Base-by-base conservation (phyloP, 2,888 invertebrate species). In the Aproaerema taeniolella region DNA sequence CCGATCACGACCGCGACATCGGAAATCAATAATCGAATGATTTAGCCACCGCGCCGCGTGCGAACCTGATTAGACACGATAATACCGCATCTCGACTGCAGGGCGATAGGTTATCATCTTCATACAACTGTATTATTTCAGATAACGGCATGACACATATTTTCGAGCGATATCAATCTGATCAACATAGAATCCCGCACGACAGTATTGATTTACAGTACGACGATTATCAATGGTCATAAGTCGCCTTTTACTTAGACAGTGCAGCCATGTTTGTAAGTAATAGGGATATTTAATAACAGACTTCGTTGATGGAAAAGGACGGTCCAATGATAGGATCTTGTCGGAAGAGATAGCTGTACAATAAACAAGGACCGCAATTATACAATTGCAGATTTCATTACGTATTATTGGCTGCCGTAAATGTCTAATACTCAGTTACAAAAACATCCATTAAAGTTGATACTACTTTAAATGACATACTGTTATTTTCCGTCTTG, bases 11-110 rank as follows among this genome's bases (percentile, higher is more conserved):
- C 82, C 83, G 82, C 80, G 81, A 83, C 86, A 82, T 83, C 71
- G 78, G 80, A 83, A 85, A 85, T 86, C 86, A 86, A 85, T 86
- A 86, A 86, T 80, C 81, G 83, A 67, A 82, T 83, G 82, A 85
- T 85, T 85, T 81, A 82, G 85, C 85, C 85, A 83, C 83, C 68
- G 85, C 78, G 73, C 81, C 83, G 81, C 85, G 82, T 86, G 83
- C 83, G 83, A 83, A 83, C 80, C 80, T 78, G 85, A 86, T 85
- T 83, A 80, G 83, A 78, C 75, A 80, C 81, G 83, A 85, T 82
- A 81, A 68, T 75, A 73, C 69, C 72, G 67, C 73, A 65, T 76
- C 77, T 73, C 69, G 64, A 59, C 59, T 59, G 60, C 51, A 64
- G 64, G 69, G 63, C 78, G 75, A 79, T 78, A 82, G 83, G 80